Conservation (phyloP, 2,113 vertebrate species). For the Peromyscus maniculatus region DNA sequence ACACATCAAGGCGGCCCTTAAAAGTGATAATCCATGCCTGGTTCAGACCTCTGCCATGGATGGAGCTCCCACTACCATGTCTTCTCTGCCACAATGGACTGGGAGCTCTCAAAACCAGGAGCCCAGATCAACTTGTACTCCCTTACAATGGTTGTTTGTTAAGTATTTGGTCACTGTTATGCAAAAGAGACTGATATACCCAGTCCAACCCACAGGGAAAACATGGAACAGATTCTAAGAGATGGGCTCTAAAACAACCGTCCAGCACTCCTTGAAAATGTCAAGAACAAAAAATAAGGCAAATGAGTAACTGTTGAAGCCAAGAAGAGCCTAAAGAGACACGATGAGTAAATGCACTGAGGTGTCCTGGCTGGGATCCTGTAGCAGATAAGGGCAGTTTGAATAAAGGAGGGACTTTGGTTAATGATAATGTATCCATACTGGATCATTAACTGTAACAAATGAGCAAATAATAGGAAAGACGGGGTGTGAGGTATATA, state of each 20-base stretch:
- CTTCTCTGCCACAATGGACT: background rate
- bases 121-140: too few relatives aligned
- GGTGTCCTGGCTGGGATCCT: background rate
- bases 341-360: background rate
- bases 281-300: background rate
- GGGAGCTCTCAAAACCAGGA: background rate
- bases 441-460: constrained; percentile 19
- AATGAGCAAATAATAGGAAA: constrained; percentile 16
- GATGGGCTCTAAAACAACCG: background rate
- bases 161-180: background rate
- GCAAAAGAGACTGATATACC: background rate
- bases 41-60: background rate
- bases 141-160: background rate
- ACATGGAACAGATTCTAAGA: background rate
- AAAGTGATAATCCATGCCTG: background rate
- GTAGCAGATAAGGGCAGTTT: constrained; percentile 12
- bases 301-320: background rate
- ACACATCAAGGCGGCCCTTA: background rate
- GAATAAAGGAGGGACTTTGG: background rate
- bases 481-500: background rate
- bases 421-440: background rate
- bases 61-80: background rate
- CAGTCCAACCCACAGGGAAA: constrained; percentile 33
- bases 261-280: background rate
- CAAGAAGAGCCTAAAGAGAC: constrained; percentile 18